Base-by-base conservation (phyloP, 2,797 vertebrate genomes). In the Percopsis omiscomaycus region DNA sequence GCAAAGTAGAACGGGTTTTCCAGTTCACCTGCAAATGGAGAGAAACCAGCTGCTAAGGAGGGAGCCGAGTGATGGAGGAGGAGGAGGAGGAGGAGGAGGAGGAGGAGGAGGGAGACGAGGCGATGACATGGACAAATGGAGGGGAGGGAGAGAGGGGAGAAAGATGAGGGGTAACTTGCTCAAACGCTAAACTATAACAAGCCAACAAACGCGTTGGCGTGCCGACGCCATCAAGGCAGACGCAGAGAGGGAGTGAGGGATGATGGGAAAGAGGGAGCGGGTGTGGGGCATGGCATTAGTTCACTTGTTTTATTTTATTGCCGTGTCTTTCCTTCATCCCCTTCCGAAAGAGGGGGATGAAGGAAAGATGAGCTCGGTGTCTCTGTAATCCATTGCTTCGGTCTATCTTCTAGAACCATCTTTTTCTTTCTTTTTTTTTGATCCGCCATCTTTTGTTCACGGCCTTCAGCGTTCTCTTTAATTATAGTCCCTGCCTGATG, bases 51-150 rank as follows among this genome's bases (percentile, higher is more conserved):
- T 57, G 62, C 66, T 66, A 52, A 48, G 4, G 37, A 51, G 51
- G 44, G 68, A 75, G 77, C 78, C 69, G 0, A 14, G 68, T 68
- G 69, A 75, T 54, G 81, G 71, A 70, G 74, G 64, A 13, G 68
- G 73, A 69, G 74, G 54, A 81, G 72, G 70, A 75, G 64, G 73
- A 70, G 58, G 61, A 61, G 45, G 58, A 69, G 74, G 54, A 81
- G 72, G n/a, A 54, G 15, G 50, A 13, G 30, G 60, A 14, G 60
- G 37, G 49, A 13, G 15, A 53, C 5, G 3, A 8, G 5, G 15
- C 4, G n/a, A 8, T 51, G 10, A 51, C 22, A 51, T 6, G 22
- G 51, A 10, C 15, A 11, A 27, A 27, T 10, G 16, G 16, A 13
- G 12, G 16, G 50, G 16, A 32, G 28, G 28, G 28, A 1, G 2